A percentile compares a stretch with the other conserved stretches of the same genome.
Evolutionary conservation across 2,113 vertebrate species (phyloP).

Genomic region (Nerophis ophidion): DNA sequence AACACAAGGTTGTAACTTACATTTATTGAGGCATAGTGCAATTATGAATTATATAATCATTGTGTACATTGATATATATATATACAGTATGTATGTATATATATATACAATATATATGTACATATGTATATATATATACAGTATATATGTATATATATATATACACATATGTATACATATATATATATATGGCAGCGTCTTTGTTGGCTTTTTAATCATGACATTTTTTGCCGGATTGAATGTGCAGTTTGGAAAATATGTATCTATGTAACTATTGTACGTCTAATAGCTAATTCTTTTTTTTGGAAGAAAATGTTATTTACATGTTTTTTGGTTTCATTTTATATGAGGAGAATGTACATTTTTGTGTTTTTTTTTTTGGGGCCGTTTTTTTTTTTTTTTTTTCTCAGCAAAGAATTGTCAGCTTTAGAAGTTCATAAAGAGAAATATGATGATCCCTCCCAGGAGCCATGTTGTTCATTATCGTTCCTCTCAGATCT

Average conservation of each 20-base stretch:
- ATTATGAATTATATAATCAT: constrained; percentile 88
- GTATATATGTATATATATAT: constrained; percentile 77
- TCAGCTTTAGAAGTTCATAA: constrained; percentile 72
- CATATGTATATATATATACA: constrained; percentile 74
- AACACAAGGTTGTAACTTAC: constrained; percentile 82
- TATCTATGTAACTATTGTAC: constrained; percentile 94
- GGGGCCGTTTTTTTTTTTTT: constrained; percentile 79
- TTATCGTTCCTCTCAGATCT: too few species aligned
- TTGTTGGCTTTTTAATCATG: constrained; percentile 93
- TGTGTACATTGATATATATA: constrained; percentile 66
- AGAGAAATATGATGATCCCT: constrained; percentile 57
- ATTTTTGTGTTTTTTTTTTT: constrained; percentile 64
- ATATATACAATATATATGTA: constrained; percentile 88
- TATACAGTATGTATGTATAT: constrained; percentile 80
- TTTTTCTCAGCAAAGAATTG: constrained; percentile 75
- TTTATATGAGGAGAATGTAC: constrained; percentile 85
- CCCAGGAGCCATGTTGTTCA: constrained; percentile 45
- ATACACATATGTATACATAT: constrained; percentile 69
- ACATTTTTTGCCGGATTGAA: constrained; percentile 88
- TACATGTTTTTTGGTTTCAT: constrained; percentile 69
- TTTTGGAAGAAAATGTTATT: constrained; percentile 79
- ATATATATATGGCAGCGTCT: constrained; percentile 82
- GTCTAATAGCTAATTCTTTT: constrained; percentile 90
- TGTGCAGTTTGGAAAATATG: constrained; percentile 91
- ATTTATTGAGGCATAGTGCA: constrained; percentile 85